These are phyloP conservation scores for Cactoblastis cactorum DNA, from an alignment of 2,888 invertebrate genomes.

Conservation along the genomic window DNA sequence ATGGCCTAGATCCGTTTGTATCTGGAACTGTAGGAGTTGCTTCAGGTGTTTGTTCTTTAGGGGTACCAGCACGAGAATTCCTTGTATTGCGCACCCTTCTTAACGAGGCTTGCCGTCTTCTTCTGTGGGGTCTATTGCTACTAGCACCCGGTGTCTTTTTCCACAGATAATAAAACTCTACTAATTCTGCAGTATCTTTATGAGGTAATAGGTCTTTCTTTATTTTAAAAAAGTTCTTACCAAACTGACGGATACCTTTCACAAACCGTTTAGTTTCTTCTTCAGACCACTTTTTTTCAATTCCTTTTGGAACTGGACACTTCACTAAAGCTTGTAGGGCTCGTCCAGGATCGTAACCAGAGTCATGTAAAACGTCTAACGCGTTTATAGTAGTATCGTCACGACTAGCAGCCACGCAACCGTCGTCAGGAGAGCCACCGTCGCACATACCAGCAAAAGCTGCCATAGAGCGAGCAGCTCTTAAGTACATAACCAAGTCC, in stretches of 20 bases:
- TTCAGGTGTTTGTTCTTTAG: conserved; percentile 86
- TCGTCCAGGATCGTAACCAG: conserved; percentile 97
- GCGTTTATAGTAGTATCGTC: conserved; percentile 99
- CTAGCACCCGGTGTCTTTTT: conserved; percentile 99
- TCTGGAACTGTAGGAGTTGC: conserved; percentile 71
- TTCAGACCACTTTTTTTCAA: conserved; percentile 98
- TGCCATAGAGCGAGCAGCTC: conserved; percentile 98
- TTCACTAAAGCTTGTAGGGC: conserved; percentile 97
- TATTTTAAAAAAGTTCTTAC: conserved; percentile 99
- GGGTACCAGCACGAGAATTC: conserved; percentile 89
- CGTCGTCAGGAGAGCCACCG: conserved; percentile 97
- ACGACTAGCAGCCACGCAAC: conserved; percentile 96
- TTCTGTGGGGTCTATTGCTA: conserved; percentile 95
- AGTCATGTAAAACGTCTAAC: conserved; percentile 96
- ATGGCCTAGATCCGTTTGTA: conserved; percentile 79
- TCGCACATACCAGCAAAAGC: conserved; percentile 99
- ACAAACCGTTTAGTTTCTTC: conserved; percentile 99
- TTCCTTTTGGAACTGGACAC: conserved; percentile 97
- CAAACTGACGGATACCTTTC: conserved; percentile 98
- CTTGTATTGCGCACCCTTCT: conserved; percentile 93
- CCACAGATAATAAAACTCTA: conserved; percentile 99
- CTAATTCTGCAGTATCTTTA: conserved; percentile 97
- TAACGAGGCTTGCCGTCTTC: conserved; percentile 91
- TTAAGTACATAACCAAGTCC: conserved; percentile 97
- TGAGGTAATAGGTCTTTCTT: conserved; percentile 97